Base-by-base conservation (phyloP, 37 sponge, comb jelly and placozoan species). In the Lycopodina hypogea region DNA sequence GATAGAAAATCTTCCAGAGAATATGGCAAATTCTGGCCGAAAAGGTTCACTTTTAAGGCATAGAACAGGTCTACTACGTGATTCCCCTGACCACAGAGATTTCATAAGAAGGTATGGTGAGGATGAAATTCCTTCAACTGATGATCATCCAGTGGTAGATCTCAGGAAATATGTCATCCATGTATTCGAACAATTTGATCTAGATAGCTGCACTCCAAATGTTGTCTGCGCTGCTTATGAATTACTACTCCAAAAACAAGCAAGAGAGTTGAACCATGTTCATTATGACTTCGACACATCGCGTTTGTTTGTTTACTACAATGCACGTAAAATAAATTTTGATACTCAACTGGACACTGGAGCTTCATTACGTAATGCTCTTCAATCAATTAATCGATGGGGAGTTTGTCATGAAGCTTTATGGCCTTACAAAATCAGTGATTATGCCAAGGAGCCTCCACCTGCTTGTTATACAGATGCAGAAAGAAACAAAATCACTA, bases 191-290 rank as follows among this genome's bases (percentile, higher is more conserved):
- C 75, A 75, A 53, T 38, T 1, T 2, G 15, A 57, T 12, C 59
- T 75, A n/a, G 60, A 35, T 22, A 75, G 75, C 60, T 58, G 75
- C 60, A 75, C 75, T 19, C 60, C 75, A 28, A 75, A 75, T 57
- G 75, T 60, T 38, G 56, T 75, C 21, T 75, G 75, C 36, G 60
- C 59, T 55, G 75, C 75, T 14, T 75, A 75, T 56, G 12, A 19
- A 21, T 4, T 75, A 28, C 57, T 53, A 26, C 40, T 75, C n/a
- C 8, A 56, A 52, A 75, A 57, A 34, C 59, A 75, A 33, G 18
- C 32, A 7, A 12, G 18, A 26, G 2, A 2, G 29, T n/a, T 6
- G 6, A 23, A 14, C 41, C 8, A 11, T 41, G 45, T 14, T 41
- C 41, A 41, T 36, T 23, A 45, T 23, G 9, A 45, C 48, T 41